Base-by-base conservation (phyloP, 2,113 vertebrate genomes). In the Phoxinus phoxinus region DNA sequence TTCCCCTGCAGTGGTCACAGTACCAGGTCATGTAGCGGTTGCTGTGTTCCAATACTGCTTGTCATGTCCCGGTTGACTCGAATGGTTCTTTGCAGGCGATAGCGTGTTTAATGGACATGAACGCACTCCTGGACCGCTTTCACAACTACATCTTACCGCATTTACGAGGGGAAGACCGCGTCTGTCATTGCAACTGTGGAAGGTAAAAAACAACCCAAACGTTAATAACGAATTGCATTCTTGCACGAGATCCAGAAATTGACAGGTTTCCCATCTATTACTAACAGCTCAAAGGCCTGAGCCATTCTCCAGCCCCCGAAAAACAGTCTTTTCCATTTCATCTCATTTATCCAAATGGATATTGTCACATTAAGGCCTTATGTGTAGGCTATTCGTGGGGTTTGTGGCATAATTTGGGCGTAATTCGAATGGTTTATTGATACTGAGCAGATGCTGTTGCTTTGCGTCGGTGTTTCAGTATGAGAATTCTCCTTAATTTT, bases 91-190 rank as follows among this genome's bases (percentile, higher is more conserved):
- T 97, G 94, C 97, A 99, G 98, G 98, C 98, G 95, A 97, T 99
- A 95, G 98, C 98, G 95, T 99, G 98, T 96, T 97, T 99, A 96
- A 98, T 99, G 97, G 98, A 99, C 96, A 99, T 99, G 98, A 99
- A 99, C 93, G 98, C 98, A 89, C 96, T 99, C 95, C 94, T 99
- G 96, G 98, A 99, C 94, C 97, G 98, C 93, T 99, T 99, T 95
- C 98, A 99, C 97, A 99, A 99, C 96, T 99, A 99, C 95, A 99
- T 99, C 96, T 93, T 99, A 94, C 98, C 98, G 94, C 98, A 99
- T 95, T 94, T 99, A 91, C 92, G 98, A 95, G 98, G 98, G 92
- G 98, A 99, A 92, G 98, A 99, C 93, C 96, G 98, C 91, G 98
- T 99, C 95, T 99, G 98, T 93, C 98, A 99, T 94, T 99, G 98